A percentile compares a stretch with the other conserved stretches of the same genome.
Conservation (phyloP, 1,140 invertebrate genomes). For the Apolygus lucorum region DNA sequence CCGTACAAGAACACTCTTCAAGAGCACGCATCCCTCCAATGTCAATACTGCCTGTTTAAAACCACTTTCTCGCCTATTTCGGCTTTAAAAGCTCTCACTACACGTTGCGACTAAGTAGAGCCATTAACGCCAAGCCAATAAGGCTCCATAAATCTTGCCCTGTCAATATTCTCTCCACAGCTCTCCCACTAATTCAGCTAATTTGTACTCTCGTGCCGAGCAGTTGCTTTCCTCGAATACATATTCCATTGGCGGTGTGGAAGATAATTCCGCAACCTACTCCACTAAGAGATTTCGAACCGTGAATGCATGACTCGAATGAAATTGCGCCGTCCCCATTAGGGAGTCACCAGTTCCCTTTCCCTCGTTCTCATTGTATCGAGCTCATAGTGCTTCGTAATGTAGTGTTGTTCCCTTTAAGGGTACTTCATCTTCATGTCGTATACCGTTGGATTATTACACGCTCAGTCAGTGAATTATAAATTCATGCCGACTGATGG, state of each 20-base stretch:
- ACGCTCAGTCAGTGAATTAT: no score
- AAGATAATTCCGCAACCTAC: not conserved
- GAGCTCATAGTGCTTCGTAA: not conserved
- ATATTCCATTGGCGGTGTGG: not conserved
- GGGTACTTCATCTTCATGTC: no score
- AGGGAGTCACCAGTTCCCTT: not conserved
- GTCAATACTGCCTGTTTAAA: not conserved
- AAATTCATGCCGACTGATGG: no score
- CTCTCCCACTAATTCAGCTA: not conserved
- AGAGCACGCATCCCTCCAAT: not conserved
- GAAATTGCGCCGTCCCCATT: not conserved
- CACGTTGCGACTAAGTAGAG: not conserved
- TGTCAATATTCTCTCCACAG: conserved; percentile 2
- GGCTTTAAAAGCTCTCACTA: not conserved
- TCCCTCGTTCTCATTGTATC: not conserved
- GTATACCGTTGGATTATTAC: no score
- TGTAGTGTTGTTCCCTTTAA: not conserved
- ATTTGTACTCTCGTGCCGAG: not conserved
- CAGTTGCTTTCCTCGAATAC: not conserved
- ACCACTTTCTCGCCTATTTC: not conserved
- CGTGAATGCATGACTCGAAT: not conserved
- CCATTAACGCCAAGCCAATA: conserved; percentile 5
- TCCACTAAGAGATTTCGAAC: not conserved
- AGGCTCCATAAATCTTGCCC: conserved; percentile 8
- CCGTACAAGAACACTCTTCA: no score